A percentile compares a stretch with the other conserved stretches of the same genome.
Conservation (phyloP, 1,140 invertebrate species). For the Drosophila sp. region DNA sequence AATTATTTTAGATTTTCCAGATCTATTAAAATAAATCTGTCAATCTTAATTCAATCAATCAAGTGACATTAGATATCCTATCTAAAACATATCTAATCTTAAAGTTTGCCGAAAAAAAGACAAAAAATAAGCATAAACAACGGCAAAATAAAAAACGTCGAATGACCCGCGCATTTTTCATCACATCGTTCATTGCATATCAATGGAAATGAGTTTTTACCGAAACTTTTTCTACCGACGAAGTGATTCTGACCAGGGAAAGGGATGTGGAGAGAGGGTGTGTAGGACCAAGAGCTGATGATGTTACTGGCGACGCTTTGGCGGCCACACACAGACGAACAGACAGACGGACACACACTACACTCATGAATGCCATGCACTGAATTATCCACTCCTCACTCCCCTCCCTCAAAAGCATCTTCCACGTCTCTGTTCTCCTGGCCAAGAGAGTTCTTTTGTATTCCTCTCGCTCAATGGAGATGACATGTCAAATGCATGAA, state of each 20-base stretch:
- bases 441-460: slow-evolving; percentile 50
- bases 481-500: slow-evolving; percentile 75
- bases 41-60: slow-evolving; percentile 3
- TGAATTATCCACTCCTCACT: slow-evolving; percentile 40
- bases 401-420: slow-evolving; percentile 1
- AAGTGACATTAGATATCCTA: slow-evolving; percentile 2
- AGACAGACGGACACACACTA: slow-evolving; percentile 18
- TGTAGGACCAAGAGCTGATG: slow-evolving; percentile 66
- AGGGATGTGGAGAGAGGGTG: slow-evolving; percentile 26
- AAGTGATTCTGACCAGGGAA: neutral
- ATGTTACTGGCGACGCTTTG: slow-evolving; percentile 75
- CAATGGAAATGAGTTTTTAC: slow-evolving; percentile 75
- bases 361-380: slow-evolving; percentile 67
- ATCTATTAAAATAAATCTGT: neutral
- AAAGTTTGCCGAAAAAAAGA: neutral
- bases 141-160: slow-evolving; percentile 10
- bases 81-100: neutral
- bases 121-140: slow-evolving; percentile 9
- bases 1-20: neutral
- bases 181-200: slow-evolving; percentile 68
- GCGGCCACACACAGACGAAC: slow-evolving; percentile 48
- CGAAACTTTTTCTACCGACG: slow-evolving; percentile 51
- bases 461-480: slow-evolving; percentile 40
- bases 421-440: slow-evolving; percentile 4
- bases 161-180: slow-evolving; percentile 27